Base-by-base conservation (phyloP, 2,113 vertebrate genomes). In the Hyla sarda region DNA sequence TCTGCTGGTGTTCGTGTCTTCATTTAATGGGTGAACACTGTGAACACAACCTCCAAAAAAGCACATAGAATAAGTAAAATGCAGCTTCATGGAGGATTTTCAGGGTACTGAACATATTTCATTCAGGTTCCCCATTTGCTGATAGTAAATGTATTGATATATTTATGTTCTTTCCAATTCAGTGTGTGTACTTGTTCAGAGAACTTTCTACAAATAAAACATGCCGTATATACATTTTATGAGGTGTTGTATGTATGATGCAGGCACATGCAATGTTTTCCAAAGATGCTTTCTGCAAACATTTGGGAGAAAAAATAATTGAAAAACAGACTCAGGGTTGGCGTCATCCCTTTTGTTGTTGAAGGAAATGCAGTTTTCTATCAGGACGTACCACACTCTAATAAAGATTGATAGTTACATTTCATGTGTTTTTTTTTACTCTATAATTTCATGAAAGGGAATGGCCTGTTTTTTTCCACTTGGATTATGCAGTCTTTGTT, bases 91-190 rank as follows among this genome's bases (percentile, higher is more conserved):
- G 77, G 50, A 73, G 34, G 52, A 48, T 81, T 73, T 60, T 58
- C 11, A 60, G 34, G 60, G 34, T 7, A 58, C 47, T 48, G 34
- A 3, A 72, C 60, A 72, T 86, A 80, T 86, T 86, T 80, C 62
- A 80, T 14, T 78, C 74, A 69, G 60, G 52, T 79, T 79, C 37
- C 75, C 48, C 79, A 60, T 86, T 65, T 28, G 50, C 41, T 34
- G 73, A 84, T 50, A 41, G 47, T 72, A 21, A 69, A 52, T 32
- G 23, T 71, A 71, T 60, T 81, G 54, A 52, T 32, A 14, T 71
- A 71, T 60, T 81, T 86, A 54, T 73, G 69, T 47, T 5, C 48
- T 80, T 86, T 50, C 65, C 58, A 34, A 60, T 79, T 80, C 34
- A 45, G 12, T 30, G 75, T 50, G 72, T 67, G 19, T 30, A 21